Evolutionary conservation across 2,888 invertebrate genomes (phyloP), one percentile per base, ranked within the genome.

Genomic region (Tanytarsus gracilentus): DNA sequence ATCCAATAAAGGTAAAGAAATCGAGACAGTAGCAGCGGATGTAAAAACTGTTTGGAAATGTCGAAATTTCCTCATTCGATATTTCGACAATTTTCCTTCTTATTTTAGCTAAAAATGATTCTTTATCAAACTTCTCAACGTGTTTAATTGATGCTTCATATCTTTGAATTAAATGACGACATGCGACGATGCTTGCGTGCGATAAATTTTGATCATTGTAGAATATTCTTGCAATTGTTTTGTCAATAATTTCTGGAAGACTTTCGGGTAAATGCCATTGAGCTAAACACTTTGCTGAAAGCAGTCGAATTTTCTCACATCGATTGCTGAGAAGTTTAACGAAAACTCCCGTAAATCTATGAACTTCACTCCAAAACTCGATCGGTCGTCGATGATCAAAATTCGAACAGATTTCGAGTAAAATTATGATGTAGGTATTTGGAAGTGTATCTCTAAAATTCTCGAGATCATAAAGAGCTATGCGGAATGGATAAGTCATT

Each of bases 221-320:
- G 23, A 58, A 58, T n/a, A 58, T 23, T 9, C 21, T 18, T 29
- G 11, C 4, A 18, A 51, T 16, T 14, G 5, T 29, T 6, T 29
- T 11, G 2, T 27, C 23, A 23, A 58, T 48, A 1, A 9, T 29
- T 14, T 25, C 25, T 4, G 14, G 14, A 29, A 58, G 9, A 9
- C 27, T 9, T 3, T 18, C 7, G 2, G n/a, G 18, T 4, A 29
- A 14, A n/a, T 48, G 44, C 58, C 58, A 58, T 14, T 48, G 44
- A 23, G 58, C 26, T 23, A 21, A 58, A 9, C 58, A 58, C 8
- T 30, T 27, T 4, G 21, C 58, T 4, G 58, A 44, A 27, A 58
- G 21, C 1, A 14, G 9, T 27, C 58, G 11, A 7, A 58, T 27
- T 18, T 58, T 48, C 11, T 58, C 58, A 18, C 26, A 39, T 30